Evolutionary conservation across 2,113 vertebrate species (phyloP).

Genomic region (Rhinoderma darwinii): DNA sequence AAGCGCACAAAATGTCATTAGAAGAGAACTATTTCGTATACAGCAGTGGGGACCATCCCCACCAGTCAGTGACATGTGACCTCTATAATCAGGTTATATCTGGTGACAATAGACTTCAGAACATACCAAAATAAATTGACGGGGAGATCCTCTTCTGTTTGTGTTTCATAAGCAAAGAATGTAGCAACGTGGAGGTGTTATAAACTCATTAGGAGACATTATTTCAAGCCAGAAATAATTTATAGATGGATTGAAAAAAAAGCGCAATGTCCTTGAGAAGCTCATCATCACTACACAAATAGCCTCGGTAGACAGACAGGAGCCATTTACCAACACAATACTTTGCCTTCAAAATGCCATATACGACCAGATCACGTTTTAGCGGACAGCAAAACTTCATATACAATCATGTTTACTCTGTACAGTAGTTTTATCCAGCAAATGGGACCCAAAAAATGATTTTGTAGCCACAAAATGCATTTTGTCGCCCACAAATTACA

Average conservation of each 20-base stretch:
- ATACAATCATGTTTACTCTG: no score
- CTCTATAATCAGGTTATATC: background rate
- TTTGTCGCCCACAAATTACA: no score
- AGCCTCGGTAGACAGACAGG: background rate
- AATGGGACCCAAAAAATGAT: no score
- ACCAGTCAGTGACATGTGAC: background rate
- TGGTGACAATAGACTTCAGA: background rate
- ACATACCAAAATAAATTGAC: constrained; percentile 18
- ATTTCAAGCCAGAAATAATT: constrained; percentile 57
- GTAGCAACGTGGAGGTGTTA: constrained; percentile 61
- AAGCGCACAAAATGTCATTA: no score
- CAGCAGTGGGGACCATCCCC: no score
- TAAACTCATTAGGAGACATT: constrained; percentile 65
- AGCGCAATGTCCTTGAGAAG: constrained; percentile 12
- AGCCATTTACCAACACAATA: background rate
- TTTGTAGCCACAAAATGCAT: no score
- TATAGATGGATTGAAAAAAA: background rate
- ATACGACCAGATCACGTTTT: background rate
- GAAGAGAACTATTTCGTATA: no score
- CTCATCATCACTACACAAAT: background rate
- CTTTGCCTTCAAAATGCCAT: background rate
- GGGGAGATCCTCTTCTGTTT: constrained; percentile 57
- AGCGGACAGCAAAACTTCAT: no score
- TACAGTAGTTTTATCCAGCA: background rate
- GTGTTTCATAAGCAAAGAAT: constrained; percentile 68